Percentiles rank a stretch among this genome's conserved stretches.
Conservation (phyloP, 2,888 invertebrate species). For the Abrostola tripartita region DNA sequence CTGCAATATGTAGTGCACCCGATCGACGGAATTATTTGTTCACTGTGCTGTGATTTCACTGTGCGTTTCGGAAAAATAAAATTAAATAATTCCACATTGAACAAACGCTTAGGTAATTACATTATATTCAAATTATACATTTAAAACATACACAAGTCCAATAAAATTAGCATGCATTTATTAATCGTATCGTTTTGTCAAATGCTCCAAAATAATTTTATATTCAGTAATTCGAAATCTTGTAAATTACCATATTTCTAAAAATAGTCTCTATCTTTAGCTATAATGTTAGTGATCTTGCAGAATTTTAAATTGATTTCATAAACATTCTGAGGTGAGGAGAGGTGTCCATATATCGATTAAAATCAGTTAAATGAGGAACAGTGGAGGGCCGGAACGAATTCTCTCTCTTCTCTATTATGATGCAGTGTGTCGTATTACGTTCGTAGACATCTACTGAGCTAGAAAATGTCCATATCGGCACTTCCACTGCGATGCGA, state of each 20-base stretch:
- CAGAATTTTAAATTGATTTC: too few relatives aligned
- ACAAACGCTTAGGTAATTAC: slow-evolving; percentile 24
- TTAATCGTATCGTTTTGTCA: slow-evolving; percentile 22
- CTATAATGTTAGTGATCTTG: too few relatives aligned
- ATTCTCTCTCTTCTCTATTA: slow-evolving; percentile 30
- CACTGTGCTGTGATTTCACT: slow-evolving; percentile 57
- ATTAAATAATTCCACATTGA: slow-evolving; percentile 38
- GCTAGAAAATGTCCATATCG: not conserved
- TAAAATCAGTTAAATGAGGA: slow-evolving; percentile 28
- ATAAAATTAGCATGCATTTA: slow-evolving; percentile 22
- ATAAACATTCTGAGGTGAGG: too few relatives aligned
- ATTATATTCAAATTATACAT: slow-evolving; percentile 14
- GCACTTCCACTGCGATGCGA: slow-evolving; percentile 10
- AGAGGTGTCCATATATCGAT: not conserved
- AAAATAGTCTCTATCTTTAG: too few relatives aligned
- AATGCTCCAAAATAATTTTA: slow-evolving; percentile 14
- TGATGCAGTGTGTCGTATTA: slow-evolving; percentile 27
- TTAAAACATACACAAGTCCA: slow-evolving; percentile 20
- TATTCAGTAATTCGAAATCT: not conserved
- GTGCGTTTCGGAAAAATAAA: slow-evolving; percentile 44
- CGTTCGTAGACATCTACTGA: slow-evolving; percentile 17
- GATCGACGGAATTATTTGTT: slow-evolving; percentile 68
- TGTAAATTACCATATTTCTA: not conserved
- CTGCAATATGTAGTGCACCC: slow-evolving; percentile 73
- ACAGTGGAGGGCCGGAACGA: slow-evolving; percentile 28